A percentile compares a stretch with the other conserved stretches of the same genome.
These are phyloP conservation scores for Atta texana DNA, from an alignment of 1,140 invertebrate species.

Conservation along the genomic window DNA sequence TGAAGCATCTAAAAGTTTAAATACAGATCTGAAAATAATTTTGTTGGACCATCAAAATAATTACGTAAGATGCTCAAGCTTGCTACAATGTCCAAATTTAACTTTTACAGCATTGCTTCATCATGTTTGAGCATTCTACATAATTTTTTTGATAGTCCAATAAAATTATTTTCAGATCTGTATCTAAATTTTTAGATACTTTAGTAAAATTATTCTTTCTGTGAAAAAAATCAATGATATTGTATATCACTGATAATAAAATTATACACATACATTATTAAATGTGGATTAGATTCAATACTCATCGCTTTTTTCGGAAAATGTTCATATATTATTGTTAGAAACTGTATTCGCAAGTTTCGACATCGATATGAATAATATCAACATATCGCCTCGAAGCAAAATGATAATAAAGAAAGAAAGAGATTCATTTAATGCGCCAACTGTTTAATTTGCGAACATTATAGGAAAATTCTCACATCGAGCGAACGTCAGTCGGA, in stretches of 20 bases:
- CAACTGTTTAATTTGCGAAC: conserved; percentile 31
- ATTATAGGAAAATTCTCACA: conserved; percentile 39
- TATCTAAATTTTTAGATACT: too few relatives aligned
- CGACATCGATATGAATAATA: neutral
- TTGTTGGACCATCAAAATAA: too few relatives aligned
- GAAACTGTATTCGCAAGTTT: neutral
- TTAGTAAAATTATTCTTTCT: too few relatives aligned
- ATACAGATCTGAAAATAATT: too few relatives aligned
- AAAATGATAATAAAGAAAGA: conserved; percentile 14
- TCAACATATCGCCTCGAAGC: conserved; percentile 16
- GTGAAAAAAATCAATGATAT: neutral
- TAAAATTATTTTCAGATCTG: too few relatives aligned
- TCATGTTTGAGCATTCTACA: too few relatives aligned
- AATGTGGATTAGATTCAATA: neutral
- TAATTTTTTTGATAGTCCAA: too few relatives aligned
- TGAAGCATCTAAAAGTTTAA: too few relatives aligned
- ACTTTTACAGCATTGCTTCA: too few relatives aligned
- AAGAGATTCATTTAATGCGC: neutral
- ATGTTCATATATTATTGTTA: neutral
- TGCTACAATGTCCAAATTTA: too few relatives aligned
- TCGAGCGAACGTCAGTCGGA: conserved; percentile 25
- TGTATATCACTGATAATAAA: neutral
- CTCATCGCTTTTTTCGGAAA: neutral
- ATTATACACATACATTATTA: neutral
- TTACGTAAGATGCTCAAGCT: too few relatives aligned